Base-by-base conservation (phyloP, 2,113 vertebrate species). In the Petroica traversi region DNA sequence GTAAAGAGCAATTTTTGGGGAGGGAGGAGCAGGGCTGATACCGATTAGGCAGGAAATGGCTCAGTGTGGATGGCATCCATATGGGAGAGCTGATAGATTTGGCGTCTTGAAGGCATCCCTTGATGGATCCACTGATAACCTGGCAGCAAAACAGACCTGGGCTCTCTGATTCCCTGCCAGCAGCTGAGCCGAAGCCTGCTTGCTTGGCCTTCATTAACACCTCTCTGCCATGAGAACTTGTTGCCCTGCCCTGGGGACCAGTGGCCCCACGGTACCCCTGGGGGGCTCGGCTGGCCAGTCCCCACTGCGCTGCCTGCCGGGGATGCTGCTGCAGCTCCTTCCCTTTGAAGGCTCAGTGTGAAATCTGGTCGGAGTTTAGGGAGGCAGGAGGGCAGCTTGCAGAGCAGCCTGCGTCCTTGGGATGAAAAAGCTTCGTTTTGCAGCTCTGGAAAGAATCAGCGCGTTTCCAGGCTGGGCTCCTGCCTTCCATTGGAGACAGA, bases 61-160 rank as follows among this genome's bases (percentile, higher is more conserved):
- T 95, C 92, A 7, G 61, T 0, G 58, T 96, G 88, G 96, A 97
- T 97, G 96, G 95, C 94, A 96, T 97, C 95, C 96, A 96, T 97
- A 96, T 95, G 97, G 95, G 86, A 93, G 89, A 97, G 94, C 92
- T 95, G 97, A 97, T 94, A 92, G 94, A 96, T 97, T 91, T 97
- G 97, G 96, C 95, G 86, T 97, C 97, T 97, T 5, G 52, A 82
- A 97, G 97, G 95, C 96, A 95, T 91, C 14, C 46, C 92, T 91
- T 95, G 96, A 96, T 96, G 92, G 95, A 91, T 96, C 95, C 97
- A 93, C 95, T 95, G 97, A 96, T 97, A 96, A 94, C 96, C 97
- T 97, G 97, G 95, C 96, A 97, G 88, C 91, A 66, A 76, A 91
- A 90, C 95, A 95, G 82, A 97, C 87, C 83, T 76, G 92, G 94